Evolutionary conservation across 2,888 invertebrate species (phyloP).

Genomic region (Patella caerulea): DNA sequence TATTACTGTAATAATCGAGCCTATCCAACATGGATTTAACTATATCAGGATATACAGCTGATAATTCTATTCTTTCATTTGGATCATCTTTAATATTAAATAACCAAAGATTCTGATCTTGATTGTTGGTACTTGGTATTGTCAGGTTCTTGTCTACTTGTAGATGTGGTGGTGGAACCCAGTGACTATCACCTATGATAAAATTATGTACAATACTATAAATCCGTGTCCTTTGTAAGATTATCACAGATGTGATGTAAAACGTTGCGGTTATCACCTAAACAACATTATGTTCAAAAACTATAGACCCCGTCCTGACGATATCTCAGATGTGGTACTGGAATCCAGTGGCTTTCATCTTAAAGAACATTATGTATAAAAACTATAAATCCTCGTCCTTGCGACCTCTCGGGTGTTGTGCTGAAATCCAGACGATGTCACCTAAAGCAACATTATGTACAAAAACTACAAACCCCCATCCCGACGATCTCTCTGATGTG

Average conservation of each 20-base stretch:
- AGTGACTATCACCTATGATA: constrained; percentile 9
- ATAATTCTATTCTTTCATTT: constrained; percentile 59
- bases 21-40: constrained; percentile 54
- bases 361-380: too few species aligned
- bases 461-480: too few species aligned
- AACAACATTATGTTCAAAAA: too few species aligned
- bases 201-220: too few species aligned
- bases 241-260: constrained; percentile 17
- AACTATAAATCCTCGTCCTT: too few species aligned
- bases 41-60: constrained; percentile 44
- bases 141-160: neutral
- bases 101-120: constrained; percentile 65
- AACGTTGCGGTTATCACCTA: too few species aligned
- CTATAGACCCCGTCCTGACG: too few species aligned
- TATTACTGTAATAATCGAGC: constrained; percentile 54
- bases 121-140: neutral
- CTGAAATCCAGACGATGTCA: constrained; percentile 55
- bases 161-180: constrained; percentile 25
- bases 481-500: too few species aligned
- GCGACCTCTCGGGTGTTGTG: constrained; percentile 34
- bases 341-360: constrained; percentile 58
- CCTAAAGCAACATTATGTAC: constrained; percentile 29
- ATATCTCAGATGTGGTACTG: constrained; percentile 41
- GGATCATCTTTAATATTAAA: constrained; percentile 66
- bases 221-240: too few species aligned